These are phyloP conservation scores for Craseonycteris thonglongyai DNA, from an alignment of 2,113 vertebrate genomes.

Conservation along the genomic window DNA sequence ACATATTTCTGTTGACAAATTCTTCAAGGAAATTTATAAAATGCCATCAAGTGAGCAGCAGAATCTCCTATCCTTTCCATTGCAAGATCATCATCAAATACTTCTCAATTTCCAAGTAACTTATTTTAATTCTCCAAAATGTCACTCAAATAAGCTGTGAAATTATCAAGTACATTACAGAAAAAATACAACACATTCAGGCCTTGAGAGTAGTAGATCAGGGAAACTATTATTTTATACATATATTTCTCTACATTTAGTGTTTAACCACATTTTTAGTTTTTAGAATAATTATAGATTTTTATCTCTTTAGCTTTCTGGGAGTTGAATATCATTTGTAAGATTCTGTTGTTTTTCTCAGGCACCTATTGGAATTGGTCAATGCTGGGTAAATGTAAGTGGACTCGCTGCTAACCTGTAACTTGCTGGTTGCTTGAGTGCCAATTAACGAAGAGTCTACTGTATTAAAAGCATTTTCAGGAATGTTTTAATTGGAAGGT, in stretches of 20 bases:
- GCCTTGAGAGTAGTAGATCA: not conserved
- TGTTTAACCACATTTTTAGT: not conserved
- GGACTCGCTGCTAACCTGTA: too few species aligned
- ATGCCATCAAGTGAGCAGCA: not conserved
- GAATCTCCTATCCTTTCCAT: not conserved
- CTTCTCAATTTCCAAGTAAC: not conserved
- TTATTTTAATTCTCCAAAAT: conserved; percentile 19
- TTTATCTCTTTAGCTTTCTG: not conserved
- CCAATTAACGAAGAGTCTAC: too few species aligned
- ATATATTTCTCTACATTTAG: not conserved
- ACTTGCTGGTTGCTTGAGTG: too few species aligned
- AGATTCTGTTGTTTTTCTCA: not conserved
- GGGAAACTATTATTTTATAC: not conserved
- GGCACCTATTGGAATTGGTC: too few species aligned
- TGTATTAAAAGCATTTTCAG: not conserved
- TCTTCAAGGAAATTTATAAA: not conserved
- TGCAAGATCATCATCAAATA: not conserved
- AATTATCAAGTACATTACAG: not conserved
- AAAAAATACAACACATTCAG: not conserved
- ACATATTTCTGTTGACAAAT: not conserved
- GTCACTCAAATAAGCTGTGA: not conserved
- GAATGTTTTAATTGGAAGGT: not conserved
- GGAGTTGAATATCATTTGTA: not conserved
- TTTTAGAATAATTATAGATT: not conserved
- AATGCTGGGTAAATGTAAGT: too few species aligned